Evolutionary conservation across 2,888 invertebrate genomes (phyloP), one percentile per base, ranked within the genome.

Genomic region (Limenitis camilla): DNA sequence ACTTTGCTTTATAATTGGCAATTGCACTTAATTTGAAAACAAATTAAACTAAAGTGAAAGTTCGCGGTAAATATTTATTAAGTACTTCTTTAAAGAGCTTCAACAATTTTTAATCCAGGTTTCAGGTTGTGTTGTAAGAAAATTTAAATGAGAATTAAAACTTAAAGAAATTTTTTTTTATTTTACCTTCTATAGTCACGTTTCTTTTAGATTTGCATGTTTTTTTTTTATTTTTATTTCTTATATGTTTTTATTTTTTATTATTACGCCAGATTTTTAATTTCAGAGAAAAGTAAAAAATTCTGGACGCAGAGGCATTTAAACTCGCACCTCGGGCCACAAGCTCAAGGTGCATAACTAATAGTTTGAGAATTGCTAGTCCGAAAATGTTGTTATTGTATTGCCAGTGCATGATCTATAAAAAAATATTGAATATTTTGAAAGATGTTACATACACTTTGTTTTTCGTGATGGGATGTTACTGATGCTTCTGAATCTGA

Each of bases 201-300:
- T 29, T 6, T 29, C 29, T 29, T 29, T 29, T 10, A 6, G 9
- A n/a, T 10, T n/a, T 30, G 28, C 28, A 29, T n/a, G 6, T 28
- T 29, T 6, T 29, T 29, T 29, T 40, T n/a, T 5, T 30, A 10
- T 10, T 40, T 40, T 40, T 9, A n/a, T 28, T 40, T 40, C 28
- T 40, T 6, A 7, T 45, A 36, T 38, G 4, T 29, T 30, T 36
- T 6, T 29, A 29, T 45, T 45, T 43, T 45, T 45, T 45, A 45
- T 45, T 45, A 45, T 45, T 45, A 45, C 45, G 45, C 45, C 36
- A 45, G 45, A 29, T 36, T 45, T 45, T 45, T 45, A 45, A 45
- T 45, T 45, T 45, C 45, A 45, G 45, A 45, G 38, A 45, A 45
- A 45, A 45, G 45, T 45, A 45, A 45, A 36, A 45, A 45, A 28